Evolutionary conservation across 2,113 vertebrate genomes (phyloP).

Genomic region (Eclectus roratus): DNA sequence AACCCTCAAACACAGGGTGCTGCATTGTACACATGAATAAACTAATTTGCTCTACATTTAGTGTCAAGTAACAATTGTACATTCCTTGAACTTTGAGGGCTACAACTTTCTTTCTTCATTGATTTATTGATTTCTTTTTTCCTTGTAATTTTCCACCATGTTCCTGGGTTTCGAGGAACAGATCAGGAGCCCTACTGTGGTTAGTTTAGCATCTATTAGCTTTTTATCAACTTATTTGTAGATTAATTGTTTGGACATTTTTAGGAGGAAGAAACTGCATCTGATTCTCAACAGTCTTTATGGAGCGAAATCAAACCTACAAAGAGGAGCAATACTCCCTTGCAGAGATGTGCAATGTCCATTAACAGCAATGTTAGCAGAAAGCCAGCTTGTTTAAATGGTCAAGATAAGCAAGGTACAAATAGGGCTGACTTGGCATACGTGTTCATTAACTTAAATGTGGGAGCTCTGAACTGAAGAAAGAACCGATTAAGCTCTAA

Average conservation of each 20-base stretch:
- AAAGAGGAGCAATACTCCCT: neutral
- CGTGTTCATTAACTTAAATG: neutral
- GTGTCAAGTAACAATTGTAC: neutral
- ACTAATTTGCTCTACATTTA: neutral
- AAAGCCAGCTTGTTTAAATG: neutral
- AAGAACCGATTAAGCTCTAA: slow-evolving; percentile 31
- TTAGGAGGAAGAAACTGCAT: neutral
- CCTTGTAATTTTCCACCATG: neutral
- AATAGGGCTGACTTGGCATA: neutral
- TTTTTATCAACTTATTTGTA: slow-evolving; percentile 3
- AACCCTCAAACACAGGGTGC: neutral
- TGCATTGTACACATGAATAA: neutral
- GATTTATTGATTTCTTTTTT: neutral
- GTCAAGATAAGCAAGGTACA: neutral
- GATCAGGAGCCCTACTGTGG: neutral
- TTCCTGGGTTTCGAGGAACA: neutral
- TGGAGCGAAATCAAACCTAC: rapidly evolving
- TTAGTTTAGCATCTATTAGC: slow-evolving; percentile 7
- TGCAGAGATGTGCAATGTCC: neutral
- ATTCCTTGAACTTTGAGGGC: neutral
- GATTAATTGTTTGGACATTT: neutral
- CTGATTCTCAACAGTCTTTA: neutral
- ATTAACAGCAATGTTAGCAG: neutral
- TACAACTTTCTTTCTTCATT: neutral
- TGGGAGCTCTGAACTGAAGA: slow-evolving; percentile 10